Evolutionary conservation across 2,797 vertebrate species (phyloP), one percentile per base, ranked within the genome.

Genomic region (Rachycentron canadum): DNA sequence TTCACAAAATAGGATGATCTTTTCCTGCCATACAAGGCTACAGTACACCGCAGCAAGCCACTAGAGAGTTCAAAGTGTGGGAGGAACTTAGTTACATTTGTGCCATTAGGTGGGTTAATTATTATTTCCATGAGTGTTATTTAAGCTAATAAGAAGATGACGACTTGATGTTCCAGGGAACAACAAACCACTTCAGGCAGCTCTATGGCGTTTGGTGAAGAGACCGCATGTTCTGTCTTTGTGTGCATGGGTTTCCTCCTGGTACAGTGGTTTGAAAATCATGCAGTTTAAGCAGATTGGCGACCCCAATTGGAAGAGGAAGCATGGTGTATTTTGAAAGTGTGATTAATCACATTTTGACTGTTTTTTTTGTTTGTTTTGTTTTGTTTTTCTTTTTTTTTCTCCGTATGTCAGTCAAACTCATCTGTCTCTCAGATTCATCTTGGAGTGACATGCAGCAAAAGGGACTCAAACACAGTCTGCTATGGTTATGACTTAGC

Each of bases 161-260:
- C 19, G 34, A 53, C 11, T 58, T 2, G 16, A 32, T 66, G 32
- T 79, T 50, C n/a, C 14, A 45, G 53, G 50, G 53, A 63, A 55
- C 21, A 70, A 68, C 25, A 36, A 69, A 66, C 0, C n/a, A 57
- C 47, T 75, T 0, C 13, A 50, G 36, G 66, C n/a, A 52, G 59
- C 26, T 50, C 19, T 16, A 0, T 68, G 47, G 16, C 55, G 62
- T 79, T 82, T 60, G n/a, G 13, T 69, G 59, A 73, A 66, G 49
- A 55, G 55, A 45, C 26, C 62, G 10, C 2, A 26, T 36, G 26
- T 19, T 60, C 21, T 56, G 8, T 53, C n/a, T 59, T 45, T 14
- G 43, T 50, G 26, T 41, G 28, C 19, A 34, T 50, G 1, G n/a
- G 30, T 41, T n/a, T 49, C 16, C 26, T 62, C 32, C 9, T 23